Conservation (phyloP, 2,888 invertebrate genomes). For the Altica lythri region DNA sequence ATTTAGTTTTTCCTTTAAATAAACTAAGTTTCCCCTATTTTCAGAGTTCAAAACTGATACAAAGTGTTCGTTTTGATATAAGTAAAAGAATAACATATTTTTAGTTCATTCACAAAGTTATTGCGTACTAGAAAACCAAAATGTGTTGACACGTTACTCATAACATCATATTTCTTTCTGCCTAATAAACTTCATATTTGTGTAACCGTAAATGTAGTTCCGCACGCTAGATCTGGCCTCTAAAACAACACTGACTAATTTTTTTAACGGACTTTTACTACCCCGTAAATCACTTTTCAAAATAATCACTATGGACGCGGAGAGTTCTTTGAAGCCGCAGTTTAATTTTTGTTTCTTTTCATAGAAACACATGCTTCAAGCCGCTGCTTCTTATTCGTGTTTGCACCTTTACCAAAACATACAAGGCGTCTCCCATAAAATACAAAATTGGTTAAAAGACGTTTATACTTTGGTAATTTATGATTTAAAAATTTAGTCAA, state of each 20-base stretch:
- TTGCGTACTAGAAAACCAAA: too few species aligned
- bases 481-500: background rate
- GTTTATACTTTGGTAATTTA: background rate
- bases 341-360: conserved; percentile 1
- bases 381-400: background rate
- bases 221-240: background rate
- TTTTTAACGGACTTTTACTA: conserved; percentile 21
- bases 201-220: background rate
- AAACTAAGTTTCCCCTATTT: too few species aligned
- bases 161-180: background rate
- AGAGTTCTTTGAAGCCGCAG: conserved; percentile 22
- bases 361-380: background rate
- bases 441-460: background rate
- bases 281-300: conserved; percentile 26
- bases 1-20: too few species aligned
- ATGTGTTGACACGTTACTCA: background rate
- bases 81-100: too few species aligned
- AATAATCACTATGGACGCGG: conserved; percentile 17
- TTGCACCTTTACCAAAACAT: background rate
- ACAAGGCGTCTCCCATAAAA: background rate
- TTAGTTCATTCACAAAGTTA: too few species aligned
- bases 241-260: conserved; percentile 21
- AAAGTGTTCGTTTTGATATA: too few species aligned
- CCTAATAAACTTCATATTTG: conserved; percentile 2
- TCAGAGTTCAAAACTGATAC: too few species aligned